These are phyloP conservation scores for Agonopterix subpropinquella DNA, from an alignment of 2,888 invertebrate species.

Conservation along the genomic window DNA sequence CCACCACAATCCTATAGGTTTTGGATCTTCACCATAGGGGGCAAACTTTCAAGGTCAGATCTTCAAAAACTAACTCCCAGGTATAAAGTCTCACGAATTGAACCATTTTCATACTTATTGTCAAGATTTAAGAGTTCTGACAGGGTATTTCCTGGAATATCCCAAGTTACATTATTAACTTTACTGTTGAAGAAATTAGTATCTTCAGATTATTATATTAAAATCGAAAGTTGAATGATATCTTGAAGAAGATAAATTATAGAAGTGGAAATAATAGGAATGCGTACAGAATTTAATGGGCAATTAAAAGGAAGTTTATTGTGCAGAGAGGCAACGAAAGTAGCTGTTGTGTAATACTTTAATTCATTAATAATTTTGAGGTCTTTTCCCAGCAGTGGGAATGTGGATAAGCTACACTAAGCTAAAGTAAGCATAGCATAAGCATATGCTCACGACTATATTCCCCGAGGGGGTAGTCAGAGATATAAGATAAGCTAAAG, in stretches of 20 bases:
- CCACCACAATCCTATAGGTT: conserved; percentile 2
- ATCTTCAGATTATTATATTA: background rate
- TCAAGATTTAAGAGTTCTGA: background rate
- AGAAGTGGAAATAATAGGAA: conserved; percentile 15
- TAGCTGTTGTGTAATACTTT: conserved; percentile 6
- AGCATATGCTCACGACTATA: too few relatives aligned
- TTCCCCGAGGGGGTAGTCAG: too few relatives aligned
- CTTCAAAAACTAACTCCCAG: background rate
- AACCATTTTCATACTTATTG: background rate
- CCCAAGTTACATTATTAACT: too few relatives aligned
- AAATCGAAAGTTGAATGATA: background rate
- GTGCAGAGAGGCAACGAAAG: conserved; percentile 5
- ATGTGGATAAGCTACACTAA: too few relatives aligned
- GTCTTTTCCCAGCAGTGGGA: too few relatives aligned
- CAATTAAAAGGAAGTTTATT: conserved; percentile 27
- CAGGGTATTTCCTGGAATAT: too few relatives aligned
- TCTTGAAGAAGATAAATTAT: background rate
- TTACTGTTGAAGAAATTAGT: too few relatives aligned
- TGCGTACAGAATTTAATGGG: conserved; percentile 29
- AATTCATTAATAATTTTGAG: conserved; percentile 24
- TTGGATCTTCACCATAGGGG: conserved; percentile 16
- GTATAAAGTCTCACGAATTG: background rate
- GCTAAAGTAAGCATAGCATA: too few relatives aligned
- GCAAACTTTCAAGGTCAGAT: conserved; percentile 6
- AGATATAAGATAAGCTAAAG: too few relatives aligned